These are phyloP conservation scores for Pyralis farinalis DNA, from an alignment of 2,888 invertebrate species.

Conservation along the genomic window DNA sequence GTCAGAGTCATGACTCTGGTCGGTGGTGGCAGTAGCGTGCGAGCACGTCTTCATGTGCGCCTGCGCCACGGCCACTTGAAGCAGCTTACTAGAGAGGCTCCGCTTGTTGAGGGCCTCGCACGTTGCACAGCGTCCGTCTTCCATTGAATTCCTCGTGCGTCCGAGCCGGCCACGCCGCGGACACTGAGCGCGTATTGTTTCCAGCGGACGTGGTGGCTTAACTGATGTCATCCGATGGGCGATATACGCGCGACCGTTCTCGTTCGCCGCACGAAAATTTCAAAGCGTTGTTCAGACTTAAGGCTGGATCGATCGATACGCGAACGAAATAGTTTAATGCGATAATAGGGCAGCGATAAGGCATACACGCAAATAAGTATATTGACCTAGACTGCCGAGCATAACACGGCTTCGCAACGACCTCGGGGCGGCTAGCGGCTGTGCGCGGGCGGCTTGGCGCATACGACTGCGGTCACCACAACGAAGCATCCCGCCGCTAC, in stretches of 20 bases:
- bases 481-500: constrained; percentile 55
- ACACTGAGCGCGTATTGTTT: constrained; percentile 74
- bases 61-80: constrained; percentile 74
- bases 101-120: constrained; percentile 73
- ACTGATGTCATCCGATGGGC: constrained; percentile 78
- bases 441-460: constrained; percentile 68
- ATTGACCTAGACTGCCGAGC: constrained; percentile 66
- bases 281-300: constrained; percentile 53
- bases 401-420: constrained; percentile 67
- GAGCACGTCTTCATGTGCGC: constrained; percentile 72
- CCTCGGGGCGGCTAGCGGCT: constrained; percentile 64
- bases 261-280: constrained; percentile 60
- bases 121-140: constrained; percentile 70
- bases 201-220: constrained; percentile 73
- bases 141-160: constrained; percentile 75
- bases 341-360: constrained; percentile 77
- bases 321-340: constrained; percentile 73
- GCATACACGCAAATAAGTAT: constrained; percentile 74
- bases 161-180: constrained; percentile 67
- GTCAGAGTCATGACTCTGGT: constrained; percentile 53
- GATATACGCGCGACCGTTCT: constrained; percentile 63
- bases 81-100: constrained; percentile 64
- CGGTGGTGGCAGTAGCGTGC: constrained; percentile 49
- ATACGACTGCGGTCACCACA: constrained; percentile 66
- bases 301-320: constrained; percentile 63